phyloP scores from a whole-genome alignment of 2,888 invertebrate species.

The Augochlorella aurata region DNA sequence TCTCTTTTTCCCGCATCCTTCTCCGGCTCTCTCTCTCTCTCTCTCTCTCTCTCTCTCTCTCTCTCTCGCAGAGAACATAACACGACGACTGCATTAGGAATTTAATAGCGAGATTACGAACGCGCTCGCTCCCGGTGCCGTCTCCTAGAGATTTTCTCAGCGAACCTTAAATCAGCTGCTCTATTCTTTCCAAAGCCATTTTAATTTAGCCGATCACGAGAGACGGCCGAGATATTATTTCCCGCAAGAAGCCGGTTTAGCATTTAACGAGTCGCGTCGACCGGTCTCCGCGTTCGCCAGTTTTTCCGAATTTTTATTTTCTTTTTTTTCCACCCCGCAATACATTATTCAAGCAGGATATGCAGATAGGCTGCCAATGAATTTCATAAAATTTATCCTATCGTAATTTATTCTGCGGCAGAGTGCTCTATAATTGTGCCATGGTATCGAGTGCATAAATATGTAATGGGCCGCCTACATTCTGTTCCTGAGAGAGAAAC shows the following conservation, averaged over 20 bases:
- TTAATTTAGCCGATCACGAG: slow-evolving; percentile 2
- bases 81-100: slow-evolving; percentile 2
- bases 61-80: not conserved
- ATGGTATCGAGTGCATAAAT: slow-evolving; percentile 48
- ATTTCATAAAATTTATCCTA: slow-evolving; percentile 39
- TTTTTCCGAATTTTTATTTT: not conserved
- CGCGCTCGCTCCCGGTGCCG: not conserved
- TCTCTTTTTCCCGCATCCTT: not conserved
- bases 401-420: slow-evolving; percentile 49
- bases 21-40: not conserved
- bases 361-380: slow-evolving; percentile 1
- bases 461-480: slow-evolving; percentile 48
- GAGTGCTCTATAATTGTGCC: slow-evolving; percentile 53
- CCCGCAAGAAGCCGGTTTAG: not conserved
- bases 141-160: not conserved
- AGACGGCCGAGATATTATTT: not conserved
- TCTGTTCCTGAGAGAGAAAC: slow-evolving; percentile 1
- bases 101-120: slow-evolving; percentile 1
- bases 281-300: too few relatives aligned
- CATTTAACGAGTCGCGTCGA: not conserved
- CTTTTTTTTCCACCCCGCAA: too few relatives aligned
- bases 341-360: slow-evolving; percentile 32
- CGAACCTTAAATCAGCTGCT: not conserved
- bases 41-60: not conserved
- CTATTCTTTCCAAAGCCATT: not conserved